These are phyloP conservation scores for Tribolium madens DNA, from an alignment of 1,140 invertebrate genomes.

Conservation along the genomic window DNA sequence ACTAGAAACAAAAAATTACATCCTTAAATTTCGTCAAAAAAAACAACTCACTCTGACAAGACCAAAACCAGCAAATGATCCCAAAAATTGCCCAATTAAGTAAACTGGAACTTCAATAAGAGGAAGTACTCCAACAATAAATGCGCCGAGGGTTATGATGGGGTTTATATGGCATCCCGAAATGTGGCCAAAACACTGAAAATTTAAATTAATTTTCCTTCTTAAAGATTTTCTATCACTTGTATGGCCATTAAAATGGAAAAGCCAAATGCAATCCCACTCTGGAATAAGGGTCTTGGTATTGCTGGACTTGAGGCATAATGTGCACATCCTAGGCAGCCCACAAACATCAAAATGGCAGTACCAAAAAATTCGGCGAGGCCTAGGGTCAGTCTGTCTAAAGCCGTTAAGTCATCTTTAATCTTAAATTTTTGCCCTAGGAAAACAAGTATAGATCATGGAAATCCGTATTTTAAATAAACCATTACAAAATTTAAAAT, in stretches of 20 bases:
- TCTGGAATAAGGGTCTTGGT: neutral
- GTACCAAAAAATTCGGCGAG: slow-evolving; percentile 14
- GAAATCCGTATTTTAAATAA: neutral
- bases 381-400: slow-evolving; percentile 43
- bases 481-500: slow-evolving; percentile 19
- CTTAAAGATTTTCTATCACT: neutral
- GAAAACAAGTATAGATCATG: neutral
- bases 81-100: slow-evolving; percentile 21
- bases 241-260: neutral
- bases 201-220: neutral
- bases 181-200: neutral
- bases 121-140: neutral
- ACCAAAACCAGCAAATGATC: slow-evolving; percentile 1
- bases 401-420: slow-evolving; percentile 28
- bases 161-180: slow-evolving; percentile 5
- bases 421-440: slow-evolving; percentile 23
- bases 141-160: neutral
- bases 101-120: slow-evolving; percentile 16
- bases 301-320: neutral
- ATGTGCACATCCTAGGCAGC: neutral
- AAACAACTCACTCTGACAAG: neutral
- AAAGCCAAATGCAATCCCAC: neutral
- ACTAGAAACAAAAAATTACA: neutral
- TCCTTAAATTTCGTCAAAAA: neutral
- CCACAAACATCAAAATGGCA: neutral